Percentiles rank a stretch among this genome's conserved stretches.
Conservation (phyloP, 2,888 invertebrate genomes). For the Nomada lathburiana region DNA sequence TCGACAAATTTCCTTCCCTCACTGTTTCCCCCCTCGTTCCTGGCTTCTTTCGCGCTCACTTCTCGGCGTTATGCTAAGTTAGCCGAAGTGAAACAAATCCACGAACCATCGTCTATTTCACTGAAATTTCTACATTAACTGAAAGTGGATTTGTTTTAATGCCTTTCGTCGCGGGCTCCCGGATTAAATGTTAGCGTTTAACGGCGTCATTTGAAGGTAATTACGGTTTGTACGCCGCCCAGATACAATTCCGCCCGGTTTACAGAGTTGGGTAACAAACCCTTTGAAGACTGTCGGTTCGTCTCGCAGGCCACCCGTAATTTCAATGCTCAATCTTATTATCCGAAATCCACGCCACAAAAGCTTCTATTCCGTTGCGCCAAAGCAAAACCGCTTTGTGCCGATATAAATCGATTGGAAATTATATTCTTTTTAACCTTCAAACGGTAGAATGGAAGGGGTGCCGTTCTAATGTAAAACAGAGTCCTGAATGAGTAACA, state of each 20-base stretch:
- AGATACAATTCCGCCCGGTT: constrained; percentile 43
- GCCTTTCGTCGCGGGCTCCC: constrained; percentile 44
- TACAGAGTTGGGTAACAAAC: constrained; percentile 37
- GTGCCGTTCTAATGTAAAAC: constrained; percentile 8
- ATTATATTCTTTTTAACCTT: constrained; percentile 1
- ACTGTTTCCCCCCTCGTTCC: neutral
- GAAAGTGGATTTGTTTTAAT: constrained; percentile 55
- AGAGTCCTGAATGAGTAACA: constrained; percentile 1
- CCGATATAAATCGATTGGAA: neutral
- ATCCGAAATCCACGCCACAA: constrained; percentile 26
- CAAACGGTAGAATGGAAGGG: neutral
- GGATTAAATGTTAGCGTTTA: constrained; percentile 60
- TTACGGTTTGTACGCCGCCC: constrained; percentile 43
- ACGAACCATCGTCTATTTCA: constrained; percentile 25
- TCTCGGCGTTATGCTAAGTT: constrained; percentile 5
- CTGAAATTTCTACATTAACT: constrained; percentile 48
- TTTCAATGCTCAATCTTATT: constrained; percentile 45
- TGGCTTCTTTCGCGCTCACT: neutral
- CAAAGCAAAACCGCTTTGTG: constrained; percentile 1
- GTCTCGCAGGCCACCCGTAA: constrained; percentile 23
- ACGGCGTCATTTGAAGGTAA: constrained; percentile 55
- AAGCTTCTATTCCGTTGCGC: constrained; percentile 26
- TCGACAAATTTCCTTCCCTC: neutral
- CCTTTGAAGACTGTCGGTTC: constrained; percentile 42
- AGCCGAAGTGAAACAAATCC: constrained; percentile 18